Base-by-base conservation (phyloP, 2,113 vertebrate genomes). In the Lamprotornis superbus region DNA sequence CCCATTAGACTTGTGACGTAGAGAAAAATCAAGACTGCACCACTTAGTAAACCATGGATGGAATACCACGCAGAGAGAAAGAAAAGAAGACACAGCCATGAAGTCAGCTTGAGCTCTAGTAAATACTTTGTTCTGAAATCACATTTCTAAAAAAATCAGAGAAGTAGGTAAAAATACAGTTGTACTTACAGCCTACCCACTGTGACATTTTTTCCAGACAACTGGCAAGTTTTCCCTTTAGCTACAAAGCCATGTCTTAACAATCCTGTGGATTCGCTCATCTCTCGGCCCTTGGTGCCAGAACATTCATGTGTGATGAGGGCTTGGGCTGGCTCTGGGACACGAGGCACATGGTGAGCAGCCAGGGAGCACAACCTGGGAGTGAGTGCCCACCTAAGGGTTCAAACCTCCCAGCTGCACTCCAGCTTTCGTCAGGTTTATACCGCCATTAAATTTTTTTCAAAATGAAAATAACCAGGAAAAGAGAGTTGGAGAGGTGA, bases 11-110 rank as follows among this genome's bases (percentile, higher is more conserved):
- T 80, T 94, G 57, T 46, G 81, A 96, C 69, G 90, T 85, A 79
- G 53, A 92, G 65, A 56, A 92, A 87, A 93, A 70, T 87, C 91
- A 86, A 87, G 92, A 92, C 67, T 92, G 79, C 57, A 81, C 42
- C 39, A 53, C 60, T 93, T 49, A 74, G 27, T 42, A 84, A 92
- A 73, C 57, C 67, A 68, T 65, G 50, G 91, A 50, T 24, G 22
- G 67, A 83, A 63, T 65, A 89, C 81, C 85, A 93, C 0, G 0
- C 73, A 67, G 86, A 82, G 67, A 44, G 19, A 74, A 94, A 87
- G 77, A 88, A 89, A 94, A 79, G 47, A 80, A 50, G 37, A 53
- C 1, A 3, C 3, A 83, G 47, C 50, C 42, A 67, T 60, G 70
- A 83, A 89, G 70, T 55, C 75, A 87, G 80, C 61, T 67, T 81